A percentile compares a stretch with the other conserved stretches of the same genome.
Evolutionary conservation across 2,113 vertebrate species (phyloP).

Genomic region (Formicarius rufipectus): DNA sequence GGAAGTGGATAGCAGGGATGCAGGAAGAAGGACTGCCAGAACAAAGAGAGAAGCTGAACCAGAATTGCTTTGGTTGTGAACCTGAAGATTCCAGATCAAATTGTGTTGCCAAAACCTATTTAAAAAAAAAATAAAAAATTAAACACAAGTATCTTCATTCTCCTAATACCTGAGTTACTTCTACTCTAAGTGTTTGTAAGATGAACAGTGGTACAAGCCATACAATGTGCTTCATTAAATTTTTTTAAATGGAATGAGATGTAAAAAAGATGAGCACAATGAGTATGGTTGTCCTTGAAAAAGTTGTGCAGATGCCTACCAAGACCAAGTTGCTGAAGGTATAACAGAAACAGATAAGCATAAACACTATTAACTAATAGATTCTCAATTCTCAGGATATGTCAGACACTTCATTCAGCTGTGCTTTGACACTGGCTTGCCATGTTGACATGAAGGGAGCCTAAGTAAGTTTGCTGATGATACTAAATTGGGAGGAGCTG

Average conservation of each 20-base stretch:
- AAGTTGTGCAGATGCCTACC: background rate
- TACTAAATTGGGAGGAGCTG: background rate
- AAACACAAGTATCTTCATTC: background rate
- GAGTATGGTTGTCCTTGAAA: accelerated
- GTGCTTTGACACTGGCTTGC: background rate
- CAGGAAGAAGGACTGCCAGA: background rate
- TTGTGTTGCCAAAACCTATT: background rate
- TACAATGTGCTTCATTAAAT: no score
- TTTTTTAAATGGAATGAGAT: background rate
- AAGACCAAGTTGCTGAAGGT: background rate
- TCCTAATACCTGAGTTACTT: background rate
- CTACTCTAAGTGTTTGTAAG: background rate
- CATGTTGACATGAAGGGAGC: accelerated
- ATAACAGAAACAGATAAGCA: background rate
- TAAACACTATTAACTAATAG: background rate
- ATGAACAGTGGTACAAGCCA: background rate
- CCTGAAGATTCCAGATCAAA: background rate
- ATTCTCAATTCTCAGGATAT: background rate
- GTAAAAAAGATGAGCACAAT: background rate
- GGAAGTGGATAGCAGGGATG: background rate
- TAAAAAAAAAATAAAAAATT: background rate
- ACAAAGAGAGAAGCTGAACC: background rate
- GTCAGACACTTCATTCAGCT: background rate
- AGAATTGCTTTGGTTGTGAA: background rate
- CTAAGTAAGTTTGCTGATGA: background rate